phyloP scores from a whole-genome alignment of 2,888 invertebrate genomes.

The Macrophya annulata region DNA sequence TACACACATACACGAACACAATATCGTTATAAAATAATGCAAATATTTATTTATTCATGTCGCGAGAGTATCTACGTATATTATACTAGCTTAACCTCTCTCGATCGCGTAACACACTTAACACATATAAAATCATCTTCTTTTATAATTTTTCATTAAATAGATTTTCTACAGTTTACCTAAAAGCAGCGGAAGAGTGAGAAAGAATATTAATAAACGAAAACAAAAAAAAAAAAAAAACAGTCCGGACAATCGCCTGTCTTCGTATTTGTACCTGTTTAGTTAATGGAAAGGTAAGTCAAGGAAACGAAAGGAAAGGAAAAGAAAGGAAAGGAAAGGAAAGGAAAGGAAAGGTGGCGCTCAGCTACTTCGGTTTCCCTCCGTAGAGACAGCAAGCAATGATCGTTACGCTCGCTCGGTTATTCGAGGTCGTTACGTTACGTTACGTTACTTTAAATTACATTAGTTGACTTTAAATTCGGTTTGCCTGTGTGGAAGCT shows the following conservation, averaged over 20 bases:
- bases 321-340: constrained; percentile 28
- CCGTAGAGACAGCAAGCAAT: neutral
- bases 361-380: constrained; percentile 4
- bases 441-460: neutral
- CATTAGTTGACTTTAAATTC: too few relatives aligned
- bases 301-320: constrained; percentile 23
- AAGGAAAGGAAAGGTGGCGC: constrained; percentile 33
- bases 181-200: neutral
- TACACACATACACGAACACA: neutral
- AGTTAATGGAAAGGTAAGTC: constrained; percentile 15
- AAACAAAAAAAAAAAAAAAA: neutral
- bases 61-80: neutral
- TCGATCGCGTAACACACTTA: neutral
- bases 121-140: neutral
- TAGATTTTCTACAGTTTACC: neutral
- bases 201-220: neutral
- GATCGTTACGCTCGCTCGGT: constrained; percentile 53
- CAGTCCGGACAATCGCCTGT: neutral
- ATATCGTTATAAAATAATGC: neutral
- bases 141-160: neutral
- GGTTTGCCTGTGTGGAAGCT: constrained; percentile 39
- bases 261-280: neutral
- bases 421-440: constrained; percentile 46
- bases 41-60: neutral
- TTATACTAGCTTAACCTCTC: too few relatives aligned